A percentile compares a stretch with the other conserved stretches of the same genome.
phyloP scores from a whole-genome alignment of 1,140 invertebrate species.

The Cotesia vestalis region DNA sequence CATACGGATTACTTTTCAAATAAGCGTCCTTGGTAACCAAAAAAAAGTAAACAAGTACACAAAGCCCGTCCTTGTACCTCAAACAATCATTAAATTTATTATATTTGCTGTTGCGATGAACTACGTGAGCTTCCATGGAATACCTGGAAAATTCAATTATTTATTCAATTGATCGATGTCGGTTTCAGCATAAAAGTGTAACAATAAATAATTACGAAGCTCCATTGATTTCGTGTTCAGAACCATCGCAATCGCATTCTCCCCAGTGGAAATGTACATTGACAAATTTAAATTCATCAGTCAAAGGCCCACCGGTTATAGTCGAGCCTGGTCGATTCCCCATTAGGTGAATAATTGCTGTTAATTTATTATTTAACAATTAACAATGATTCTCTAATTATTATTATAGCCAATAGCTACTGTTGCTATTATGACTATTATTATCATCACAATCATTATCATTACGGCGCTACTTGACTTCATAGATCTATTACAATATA shows the following conservation, averaged over 20 bases:
- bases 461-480: not conserved
- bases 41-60: slow-evolving; percentile 79
- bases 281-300: slow-evolving; percentile 74
- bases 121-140: slow-evolving; percentile 80
- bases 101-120: slow-evolving; percentile 83
- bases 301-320: slow-evolving; percentile 70
- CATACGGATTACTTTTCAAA: slow-evolving; percentile 41
- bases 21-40: slow-evolving; percentile 60
- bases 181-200: slow-evolving; percentile 17
- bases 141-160: slow-evolving; percentile 59
- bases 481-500: not conserved
- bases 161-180: too few relatives aligned
- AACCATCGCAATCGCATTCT: slow-evolving; percentile 75
- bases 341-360: slow-evolving; percentile 42
- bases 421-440: not conserved
- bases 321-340: slow-evolving; percentile 49
- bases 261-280: slow-evolving; percentile 90
- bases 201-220: slow-evolving; percentile 45
- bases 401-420: too few relatives aligned
- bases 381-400: slow-evolving; percentile 6
- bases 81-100: slow-evolving; percentile 72
- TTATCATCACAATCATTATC: too few relatives aligned
- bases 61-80: slow-evolving; percentile 78
- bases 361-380: slow-evolving; percentile 6
- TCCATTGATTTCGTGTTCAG: slow-evolving; percentile 83